Evolutionary conservation across 2,113 vertebrate species (phyloP).

Genomic region (Xyliphius kryptos): DNA sequence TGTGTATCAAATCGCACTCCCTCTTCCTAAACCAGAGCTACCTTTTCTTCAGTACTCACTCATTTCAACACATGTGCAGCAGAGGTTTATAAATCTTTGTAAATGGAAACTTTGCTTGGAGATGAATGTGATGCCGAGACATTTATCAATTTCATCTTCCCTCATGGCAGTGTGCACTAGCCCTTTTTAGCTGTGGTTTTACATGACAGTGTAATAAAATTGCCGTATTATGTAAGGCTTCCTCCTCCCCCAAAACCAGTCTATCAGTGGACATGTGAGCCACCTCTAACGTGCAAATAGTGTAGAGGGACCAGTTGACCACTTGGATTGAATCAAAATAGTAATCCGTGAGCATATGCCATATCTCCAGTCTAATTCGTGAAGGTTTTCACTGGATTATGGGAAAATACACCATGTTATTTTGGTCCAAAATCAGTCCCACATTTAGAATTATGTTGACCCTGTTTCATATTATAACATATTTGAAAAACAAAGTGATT

Average conservation of each 20-base stretch:
- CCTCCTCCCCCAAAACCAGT: background rate
- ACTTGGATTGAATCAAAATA: slow-evolving; percentile 21
- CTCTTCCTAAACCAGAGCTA: no score
- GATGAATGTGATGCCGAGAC: no score
- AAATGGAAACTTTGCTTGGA: no score
- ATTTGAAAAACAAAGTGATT: slow-evolving; percentile 14
- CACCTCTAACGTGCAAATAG: background rate
- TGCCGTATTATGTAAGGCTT: background rate
- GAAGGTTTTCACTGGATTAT: slow-evolving; percentile 11
- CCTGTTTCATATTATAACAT: slow-evolving; percentile 7
- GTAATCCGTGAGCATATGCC: slow-evolving; percentile 8
- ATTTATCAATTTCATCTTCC: no score
- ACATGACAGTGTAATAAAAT: slow-evolving; percentile 3
- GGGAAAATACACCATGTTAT: slow-evolving; percentile 8
- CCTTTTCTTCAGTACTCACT: no score
- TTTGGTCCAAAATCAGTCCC: slow-evolving; percentile 25
- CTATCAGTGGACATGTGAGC: slow-evolving; percentile 2
- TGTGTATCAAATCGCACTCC: no score
- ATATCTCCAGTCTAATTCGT: slow-evolving; percentile 21
- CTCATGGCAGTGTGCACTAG: no score
- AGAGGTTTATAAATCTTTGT: no score
- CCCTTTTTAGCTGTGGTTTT: no score
- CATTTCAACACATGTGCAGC: no score
- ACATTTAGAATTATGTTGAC: slow-evolving; percentile 15
- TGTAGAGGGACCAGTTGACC: background rate